A percentile compares a stretch with the other conserved stretches of the same genome.
phyloP scores from a whole-genome alignment of 1,140 invertebrate species.

The Melanaphis sacchari region DNA sequence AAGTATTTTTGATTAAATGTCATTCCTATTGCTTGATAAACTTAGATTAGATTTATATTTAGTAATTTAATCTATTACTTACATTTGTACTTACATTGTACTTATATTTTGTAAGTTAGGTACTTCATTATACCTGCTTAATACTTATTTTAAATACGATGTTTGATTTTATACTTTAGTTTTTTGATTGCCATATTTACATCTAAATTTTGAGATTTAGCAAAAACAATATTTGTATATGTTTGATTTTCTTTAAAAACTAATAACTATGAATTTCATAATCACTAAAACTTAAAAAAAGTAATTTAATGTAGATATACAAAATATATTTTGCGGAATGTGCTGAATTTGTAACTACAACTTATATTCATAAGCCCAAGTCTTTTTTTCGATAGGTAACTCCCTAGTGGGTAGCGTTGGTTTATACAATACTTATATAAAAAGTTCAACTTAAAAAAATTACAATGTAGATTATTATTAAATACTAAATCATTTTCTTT shows the following conservation, averaged over 20 bases:
- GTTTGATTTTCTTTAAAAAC: not conserved
- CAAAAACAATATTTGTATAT: too few species aligned
- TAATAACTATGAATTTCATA: not conserved
- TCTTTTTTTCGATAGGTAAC: not conserved
- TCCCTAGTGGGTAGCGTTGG: not conserved
- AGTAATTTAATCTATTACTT: too few species aligned
- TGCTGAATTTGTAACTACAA: not conserved
- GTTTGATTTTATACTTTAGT: too few species aligned
- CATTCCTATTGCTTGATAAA: too few species aligned
- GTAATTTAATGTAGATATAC: not conserved
- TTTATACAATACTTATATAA: slow-evolving; percentile 13
- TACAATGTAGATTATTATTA: slow-evolving; percentile 33
- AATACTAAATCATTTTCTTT: slow-evolving; percentile 9
- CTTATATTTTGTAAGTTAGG: too few species aligned
- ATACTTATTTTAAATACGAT: too few species aligned
- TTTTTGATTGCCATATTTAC: too few species aligned
- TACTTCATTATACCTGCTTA: too few species aligned
- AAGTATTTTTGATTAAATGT: too few species aligned
- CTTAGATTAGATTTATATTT: too few species aligned
- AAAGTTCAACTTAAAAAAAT: not conserved
- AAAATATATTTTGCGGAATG: not conserved
- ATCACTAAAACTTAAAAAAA: not conserved
- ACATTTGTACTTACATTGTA: too few species aligned
- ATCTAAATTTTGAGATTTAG: too few species aligned
- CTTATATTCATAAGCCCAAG: not conserved